phyloP scores from a whole-genome alignment of 1,140 invertebrate genomes.

The Nephila pilipes region DNA sequence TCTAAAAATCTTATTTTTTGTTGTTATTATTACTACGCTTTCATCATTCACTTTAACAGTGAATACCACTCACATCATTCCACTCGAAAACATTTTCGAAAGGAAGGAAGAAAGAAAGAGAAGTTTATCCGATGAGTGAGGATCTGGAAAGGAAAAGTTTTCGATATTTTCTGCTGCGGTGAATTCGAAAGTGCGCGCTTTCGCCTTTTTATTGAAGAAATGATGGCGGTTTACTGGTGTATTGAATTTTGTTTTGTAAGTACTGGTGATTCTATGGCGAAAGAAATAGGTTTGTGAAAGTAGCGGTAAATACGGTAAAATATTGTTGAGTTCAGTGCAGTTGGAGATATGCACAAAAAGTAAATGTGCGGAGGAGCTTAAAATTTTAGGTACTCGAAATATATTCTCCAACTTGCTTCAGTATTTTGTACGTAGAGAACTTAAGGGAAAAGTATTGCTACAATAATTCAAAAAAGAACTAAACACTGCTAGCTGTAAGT shows the following conservation, averaged over 20 bases:
- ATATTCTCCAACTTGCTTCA: too few species aligned
- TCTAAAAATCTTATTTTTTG: slow-evolving; percentile 10
- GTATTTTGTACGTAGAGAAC: too few species aligned
- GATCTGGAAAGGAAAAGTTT: neutral
- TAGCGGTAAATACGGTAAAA: neutral
- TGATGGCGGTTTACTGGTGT: neutral
- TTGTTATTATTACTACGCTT: slow-evolving; percentile 1
- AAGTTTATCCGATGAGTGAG: slow-evolving; percentile 26
- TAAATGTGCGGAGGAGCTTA: too few species aligned
- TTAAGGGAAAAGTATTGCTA: too few species aligned
- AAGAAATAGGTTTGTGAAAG: neutral
- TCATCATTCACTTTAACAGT: slow-evolving; percentile 11
- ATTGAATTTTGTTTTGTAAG: neutral
- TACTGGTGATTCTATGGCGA: neutral
- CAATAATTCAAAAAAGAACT: too few species aligned
- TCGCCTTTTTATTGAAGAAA: too few species aligned
- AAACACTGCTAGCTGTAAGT: too few species aligned
- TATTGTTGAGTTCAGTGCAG: neutral
- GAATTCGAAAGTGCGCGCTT: neutral
- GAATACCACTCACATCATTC: slow-evolving; percentile 27
- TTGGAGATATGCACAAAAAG: neutral
- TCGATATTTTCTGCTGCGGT: neutral
- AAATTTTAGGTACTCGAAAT: too few species aligned
- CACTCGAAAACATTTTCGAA: neutral
- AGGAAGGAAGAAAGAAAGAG: neutral